These are phyloP conservation scores for Drosophila sechellia DNA, from an alignment of 1,140 invertebrate species.

Conservation along the genomic window DNA sequence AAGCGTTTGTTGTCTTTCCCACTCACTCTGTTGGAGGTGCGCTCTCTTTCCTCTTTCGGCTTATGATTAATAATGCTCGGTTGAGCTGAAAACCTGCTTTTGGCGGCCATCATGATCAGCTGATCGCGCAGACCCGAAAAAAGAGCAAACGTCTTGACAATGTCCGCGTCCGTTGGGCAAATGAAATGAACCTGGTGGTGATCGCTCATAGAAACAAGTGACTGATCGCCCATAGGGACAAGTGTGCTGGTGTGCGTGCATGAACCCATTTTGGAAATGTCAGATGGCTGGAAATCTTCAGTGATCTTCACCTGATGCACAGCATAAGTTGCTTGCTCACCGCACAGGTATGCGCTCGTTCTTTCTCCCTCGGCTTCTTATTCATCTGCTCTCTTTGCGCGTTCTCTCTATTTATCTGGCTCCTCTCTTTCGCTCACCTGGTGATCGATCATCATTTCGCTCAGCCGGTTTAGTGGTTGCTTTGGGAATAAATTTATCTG, in stretches of 20 bases:
- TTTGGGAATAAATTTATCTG: slow-evolving; percentile 62
- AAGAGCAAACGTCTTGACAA: slow-evolving; percentile 55
- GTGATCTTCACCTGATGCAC: slow-evolving; percentile 37
- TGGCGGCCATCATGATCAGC: slow-evolving; percentile 79
- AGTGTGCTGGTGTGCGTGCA: slow-evolving; percentile 18
- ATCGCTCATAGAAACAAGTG: slow-evolving; percentile 23
- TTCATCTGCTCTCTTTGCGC: slow-evolving; percentile 2
- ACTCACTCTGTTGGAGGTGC: slow-evolving; percentile 6
- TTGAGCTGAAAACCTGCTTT: slow-evolving; percentile 69
- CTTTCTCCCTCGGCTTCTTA: slow-evolving; percentile 5
- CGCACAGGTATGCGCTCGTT: slow-evolving; percentile 51
- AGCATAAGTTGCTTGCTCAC: slow-evolving; percentile 28
- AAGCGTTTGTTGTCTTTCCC: slow-evolving; percentile 55
- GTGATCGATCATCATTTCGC: slow-evolving; percentile 78
- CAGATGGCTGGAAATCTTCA: slow-evolving; percentile 21
- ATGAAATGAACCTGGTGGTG: slow-evolving; percentile 44
- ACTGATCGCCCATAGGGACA: not conserved
- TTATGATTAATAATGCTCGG: slow-evolving; percentile 68
- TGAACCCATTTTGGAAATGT: slow-evolving; percentile 72
- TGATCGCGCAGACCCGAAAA: slow-evolving; percentile 45
- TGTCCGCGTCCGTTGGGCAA: slow-evolving; percentile 45
- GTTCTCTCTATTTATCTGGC: slow-evolving; percentile 12
- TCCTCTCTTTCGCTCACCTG: slow-evolving; percentile 29
- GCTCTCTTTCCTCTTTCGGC: slow-evolving; percentile 10
- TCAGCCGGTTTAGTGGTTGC: slow-evolving; percentile 60